Evolutionary conservation across 2,888 invertebrate species (phyloP), one percentile per base, ranked within the genome.

Genomic region (Beris chalybata): DNA sequence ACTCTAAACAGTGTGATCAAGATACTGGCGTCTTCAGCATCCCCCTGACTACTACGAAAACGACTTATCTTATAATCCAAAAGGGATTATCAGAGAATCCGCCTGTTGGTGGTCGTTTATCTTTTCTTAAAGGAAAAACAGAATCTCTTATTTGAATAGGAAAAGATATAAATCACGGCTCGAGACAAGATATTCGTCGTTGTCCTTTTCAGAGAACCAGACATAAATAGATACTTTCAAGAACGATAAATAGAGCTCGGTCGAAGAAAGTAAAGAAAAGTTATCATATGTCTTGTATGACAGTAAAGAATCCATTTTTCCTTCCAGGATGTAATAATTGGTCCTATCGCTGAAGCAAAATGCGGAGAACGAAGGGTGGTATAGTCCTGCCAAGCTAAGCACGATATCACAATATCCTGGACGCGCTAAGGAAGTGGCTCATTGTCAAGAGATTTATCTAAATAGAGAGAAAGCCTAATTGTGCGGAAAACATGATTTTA

Each of bases 81-180:
- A 59, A 59, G 48, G 22, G 59, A 59, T 59, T 59, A 59, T 59
- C 59, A 15, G 13, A n/a, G 48, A 47, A 59, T 48, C 15, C 32
- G 59, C 59, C 32, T 48, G 59, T 48, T 59, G 32, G 43, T 38
- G 47, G 31, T 59, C 48, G 59, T 48, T 59, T 59, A 59, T 59
- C 59, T 59, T 59, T 48, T 59, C 59, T 59, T 59, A 4, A 59
- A 47, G 58, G 45, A 30, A 59, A 47, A 22, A 15, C 31, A 30
- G 13, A 11, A 44, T 59, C 47, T 56, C 31, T 12, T 31, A 48
- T 48, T 48, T 59, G 48, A 59, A 59, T 57, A 59, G 32, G 59
- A 59, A 59, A 48, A 59, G 48, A 47, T 7, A 59, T 59, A 59
- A 59, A 59, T 48, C 47, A 59, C 59, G 15, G 47, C 31, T 59